A percentile compares a stretch with the other conserved stretches of the same genome.
These are phyloP conservation scores for Nephrotoma guestfalica DNA, from an alignment of 2,888 invertebrate genomes.

Conservation along the genomic window DNA sequence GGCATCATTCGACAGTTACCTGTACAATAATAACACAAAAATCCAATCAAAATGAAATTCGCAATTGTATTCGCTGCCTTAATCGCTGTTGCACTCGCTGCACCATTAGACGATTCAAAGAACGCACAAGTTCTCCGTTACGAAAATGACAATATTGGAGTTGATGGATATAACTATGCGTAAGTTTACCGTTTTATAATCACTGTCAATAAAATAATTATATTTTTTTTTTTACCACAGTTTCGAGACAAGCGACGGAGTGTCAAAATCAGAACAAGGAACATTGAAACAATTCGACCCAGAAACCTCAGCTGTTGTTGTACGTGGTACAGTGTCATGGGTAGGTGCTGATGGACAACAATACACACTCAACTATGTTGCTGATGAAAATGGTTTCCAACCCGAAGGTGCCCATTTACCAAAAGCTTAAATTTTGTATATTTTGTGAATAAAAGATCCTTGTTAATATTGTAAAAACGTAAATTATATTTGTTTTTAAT, in stretches of 20 bases:
- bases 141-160: constrained; percentile 42
- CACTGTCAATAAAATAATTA: neutral
- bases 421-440: neutral
- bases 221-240: constrained; percentile 20
- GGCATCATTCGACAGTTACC: neutral
- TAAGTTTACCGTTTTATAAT: constrained; percentile 21
- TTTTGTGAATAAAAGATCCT: neutral
- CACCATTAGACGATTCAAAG: constrained; percentile 23
- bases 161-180: constrained; percentile 38
- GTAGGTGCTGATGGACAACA: constrained; percentile 40
- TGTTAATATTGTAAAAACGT: neutral
- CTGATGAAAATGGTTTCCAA: constrained; percentile 32
- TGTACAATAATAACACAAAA: neutral
- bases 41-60: constrained; percentile 23
- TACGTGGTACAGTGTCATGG: constrained; percentile 38
- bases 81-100: constrained; percentile 21
- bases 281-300: constrained; percentile 36
- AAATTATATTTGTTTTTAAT: neutral
- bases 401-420: constrained; percentile 32
- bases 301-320: constrained; percentile 37
- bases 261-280: constrained; percentile 36
- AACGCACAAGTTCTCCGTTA: constrained; percentile 45
- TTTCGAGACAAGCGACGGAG: constrained; percentile 38
- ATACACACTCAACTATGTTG: constrained; percentile 38
- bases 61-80: constrained; percentile 22